phyloP scores from a whole-genome alignment of 2,888 invertebrate species.

The Hyles lineata region DNA sequence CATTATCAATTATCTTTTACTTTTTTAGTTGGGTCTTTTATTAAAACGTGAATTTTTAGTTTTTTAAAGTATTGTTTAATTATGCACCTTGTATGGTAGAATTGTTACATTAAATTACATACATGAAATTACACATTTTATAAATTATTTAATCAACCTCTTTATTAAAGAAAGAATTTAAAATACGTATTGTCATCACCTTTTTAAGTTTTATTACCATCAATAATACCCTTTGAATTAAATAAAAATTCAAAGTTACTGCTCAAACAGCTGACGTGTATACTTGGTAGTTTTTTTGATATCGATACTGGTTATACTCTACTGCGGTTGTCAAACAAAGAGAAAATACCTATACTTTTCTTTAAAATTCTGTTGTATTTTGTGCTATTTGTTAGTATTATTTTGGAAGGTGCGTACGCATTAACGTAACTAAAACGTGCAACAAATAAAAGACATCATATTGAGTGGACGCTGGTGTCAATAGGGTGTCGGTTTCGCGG shows the following conservation, averaged over 20 bases:
- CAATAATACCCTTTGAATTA: background rate
- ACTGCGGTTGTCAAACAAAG: conserved; percentile 68
- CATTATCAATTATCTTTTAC: no score
- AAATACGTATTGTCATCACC: no score
- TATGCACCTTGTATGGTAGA: no score
- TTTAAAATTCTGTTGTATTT: conserved; percentile 59
- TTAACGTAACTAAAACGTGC: background rate
- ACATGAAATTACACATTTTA: no score
- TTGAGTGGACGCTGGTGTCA: background rate
- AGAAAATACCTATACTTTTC: conserved; percentile 55
- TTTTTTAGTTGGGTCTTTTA: no score
- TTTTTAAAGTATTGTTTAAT: no score
- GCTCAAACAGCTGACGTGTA: conserved; percentile 23
- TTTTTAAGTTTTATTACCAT: no score
- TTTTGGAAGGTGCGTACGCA: conserved; percentile 52
- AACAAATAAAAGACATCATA: background rate
- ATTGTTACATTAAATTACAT: no score
- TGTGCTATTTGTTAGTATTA: conserved; percentile 50
- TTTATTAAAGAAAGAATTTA: no score
- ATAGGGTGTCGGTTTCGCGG: background rate
- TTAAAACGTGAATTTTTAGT: no score
- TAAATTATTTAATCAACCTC: no score
- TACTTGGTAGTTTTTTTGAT: conserved; percentile 12
- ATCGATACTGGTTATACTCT: conserved; percentile 34
- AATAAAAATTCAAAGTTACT: background rate